Percentiles rank a stretch among this genome's conserved stretches.
phyloP scores from a whole-genome alignment of 2,888 invertebrate species.

The Philereme vetulata region DNA sequence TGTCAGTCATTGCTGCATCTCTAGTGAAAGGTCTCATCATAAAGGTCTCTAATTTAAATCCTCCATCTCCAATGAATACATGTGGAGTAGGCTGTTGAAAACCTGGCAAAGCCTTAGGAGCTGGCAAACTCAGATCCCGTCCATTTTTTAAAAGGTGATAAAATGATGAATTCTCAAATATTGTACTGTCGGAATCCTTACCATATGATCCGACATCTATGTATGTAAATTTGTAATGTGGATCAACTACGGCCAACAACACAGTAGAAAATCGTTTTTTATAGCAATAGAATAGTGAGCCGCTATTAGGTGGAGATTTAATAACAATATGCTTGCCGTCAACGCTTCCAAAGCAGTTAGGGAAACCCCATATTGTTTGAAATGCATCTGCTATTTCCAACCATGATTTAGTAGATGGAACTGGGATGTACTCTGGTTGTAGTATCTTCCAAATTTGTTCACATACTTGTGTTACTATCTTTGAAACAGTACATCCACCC shows the following conservation, averaged over 20 bases:
- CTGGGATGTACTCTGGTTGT: conserved; percentile 1
- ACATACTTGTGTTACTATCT: conserved; percentile 9
- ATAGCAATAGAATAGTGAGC: too few relatives aligned
- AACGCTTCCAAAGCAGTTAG: too few relatives aligned
- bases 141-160: neutral
- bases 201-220: conserved; percentile 8
- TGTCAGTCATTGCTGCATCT: conserved; percentile 28
- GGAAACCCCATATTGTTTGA: neutral
- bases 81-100: neutral
- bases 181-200: conserved; percentile 16
- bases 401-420: conserved; percentile 8
- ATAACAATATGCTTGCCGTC: too few relatives aligned
- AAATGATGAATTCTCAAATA: conserved; percentile 22
- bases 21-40: conserved; percentile 33
- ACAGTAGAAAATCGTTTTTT: too few relatives aligned
- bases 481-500: conserved; percentile 6
- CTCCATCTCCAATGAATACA: conserved; percentile 15
- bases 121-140: neutral
- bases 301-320: too few relatives aligned
- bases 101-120: neutral
- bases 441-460: conserved; percentile 6
- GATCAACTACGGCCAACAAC: too few relatives aligned
- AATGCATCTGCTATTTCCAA: conserved; percentile 8
- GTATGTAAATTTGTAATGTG: too few relatives aligned
- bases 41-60: conserved; percentile 7